A percentile compares a stretch with the other conserved stretches of the same genome.
These are phyloP conservation scores for Bubo bubo DNA, from an alignment of 2,113 vertebrate genomes.

Conservation along the genomic window DNA sequence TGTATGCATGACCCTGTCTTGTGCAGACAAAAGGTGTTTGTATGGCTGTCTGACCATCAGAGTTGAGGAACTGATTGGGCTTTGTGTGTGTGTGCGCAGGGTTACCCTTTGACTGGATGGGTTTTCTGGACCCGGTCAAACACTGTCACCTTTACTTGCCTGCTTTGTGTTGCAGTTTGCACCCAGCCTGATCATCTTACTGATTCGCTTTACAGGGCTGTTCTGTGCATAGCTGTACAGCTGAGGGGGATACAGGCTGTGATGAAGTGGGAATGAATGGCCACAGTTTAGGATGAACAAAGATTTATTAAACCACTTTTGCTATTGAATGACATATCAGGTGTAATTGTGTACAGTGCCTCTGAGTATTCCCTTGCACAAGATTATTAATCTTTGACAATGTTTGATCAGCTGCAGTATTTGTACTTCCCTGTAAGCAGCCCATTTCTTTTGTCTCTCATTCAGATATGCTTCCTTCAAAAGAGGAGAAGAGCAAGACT, in stretches of 20 bases:
- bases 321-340: neutral
- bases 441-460: neutral
- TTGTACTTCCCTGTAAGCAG: neutral
- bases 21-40: neutral
- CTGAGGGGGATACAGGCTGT: neutral
- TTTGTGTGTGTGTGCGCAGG: neutral
- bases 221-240: neutral
- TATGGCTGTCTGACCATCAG: rapidly evolving
- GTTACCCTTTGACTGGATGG: neutral
- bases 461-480: slow-evolving; percentile 92
- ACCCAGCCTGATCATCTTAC: neutral
- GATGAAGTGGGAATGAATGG: neutral
- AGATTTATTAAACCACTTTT: neutral
- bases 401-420: neutral
- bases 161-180: neutral
- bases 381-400: neutral
- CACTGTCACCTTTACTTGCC: neutral
- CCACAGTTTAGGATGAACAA: neutral
- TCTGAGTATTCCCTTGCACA: neutral
- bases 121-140: neutral
- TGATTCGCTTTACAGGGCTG: neutral
- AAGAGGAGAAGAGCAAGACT: slow-evolving; percentile 94
- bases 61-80: neutral
- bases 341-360: neutral
- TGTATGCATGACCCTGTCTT: neutral